A percentile compares a stretch with the other conserved stretches of the same genome.
Conservation (phyloP, 2,113 vertebrate genomes). For the Coryphaenoides rupestris region DNA sequence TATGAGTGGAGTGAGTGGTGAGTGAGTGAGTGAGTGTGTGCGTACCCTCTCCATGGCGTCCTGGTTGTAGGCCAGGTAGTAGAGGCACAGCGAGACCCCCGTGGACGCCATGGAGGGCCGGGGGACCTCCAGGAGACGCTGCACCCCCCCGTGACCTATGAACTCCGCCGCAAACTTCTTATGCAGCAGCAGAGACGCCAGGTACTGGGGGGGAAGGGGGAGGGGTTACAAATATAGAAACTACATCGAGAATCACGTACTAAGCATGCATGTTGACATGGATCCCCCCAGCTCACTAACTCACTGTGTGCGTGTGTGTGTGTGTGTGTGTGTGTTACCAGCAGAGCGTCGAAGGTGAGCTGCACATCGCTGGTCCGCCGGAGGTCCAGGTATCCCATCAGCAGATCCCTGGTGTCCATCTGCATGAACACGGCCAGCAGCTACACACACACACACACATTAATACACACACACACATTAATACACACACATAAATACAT, state of each 20-base stretch:
- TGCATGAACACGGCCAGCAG: conserved; percentile 97
- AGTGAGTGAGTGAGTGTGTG: too few species aligned
- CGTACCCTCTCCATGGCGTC: conserved; percentile 98
- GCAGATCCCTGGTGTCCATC: conserved; percentile 90
- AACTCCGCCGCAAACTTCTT: conserved; percentile 99
- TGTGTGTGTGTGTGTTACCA: too few species aligned
- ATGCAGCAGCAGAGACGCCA: conserved; percentile 95
- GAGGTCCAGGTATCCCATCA: conserved; percentile 97
- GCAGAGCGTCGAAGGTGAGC: conserved; percentile 96
- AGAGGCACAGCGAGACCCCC: conserved; percentile 96
- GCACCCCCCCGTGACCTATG: conserved; percentile 96
- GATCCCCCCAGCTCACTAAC: too few species aligned
- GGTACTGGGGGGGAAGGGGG: too few species aligned
- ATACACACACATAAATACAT: too few species aligned
- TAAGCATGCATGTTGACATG: too few species aligned
- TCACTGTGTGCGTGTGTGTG: too few species aligned
- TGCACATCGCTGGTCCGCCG: conserved; percentile 95
- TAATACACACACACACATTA: too few species aligned
- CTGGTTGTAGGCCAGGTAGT: conserved; percentile 98
- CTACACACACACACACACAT: too few species aligned
- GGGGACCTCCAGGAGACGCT: conserved; percentile 94
- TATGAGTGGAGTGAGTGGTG: too few species aligned
- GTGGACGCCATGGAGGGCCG: conserved; percentile 98
- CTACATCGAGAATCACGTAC: too few species aligned
- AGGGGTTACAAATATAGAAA: too few species aligned